Evolutionary conservation across 2,113 vertebrate species (phyloP), one percentile per base, ranked within the genome.

Genomic region (Boulengeromyrus knoepffleri): DNA sequence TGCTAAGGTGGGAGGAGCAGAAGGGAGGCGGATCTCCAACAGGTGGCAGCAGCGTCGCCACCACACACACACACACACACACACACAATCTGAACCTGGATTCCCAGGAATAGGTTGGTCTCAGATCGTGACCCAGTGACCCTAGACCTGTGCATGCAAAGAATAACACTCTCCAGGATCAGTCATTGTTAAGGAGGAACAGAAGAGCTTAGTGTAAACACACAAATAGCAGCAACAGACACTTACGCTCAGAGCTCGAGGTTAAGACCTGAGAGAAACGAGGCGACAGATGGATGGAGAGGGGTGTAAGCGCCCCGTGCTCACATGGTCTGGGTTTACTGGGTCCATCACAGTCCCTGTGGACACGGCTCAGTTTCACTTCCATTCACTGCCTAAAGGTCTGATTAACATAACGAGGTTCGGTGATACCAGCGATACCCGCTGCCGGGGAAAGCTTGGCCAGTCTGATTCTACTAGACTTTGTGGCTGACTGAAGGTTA

Each of bases 321-420:
- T 46, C 17, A 39, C 27, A 52, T 77, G 74, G 5, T 17, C 74
- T 80, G 74, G 36, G 24, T 31, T 89, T 74, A n/a, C 45, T 17
- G 42, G n/a, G 21, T 49, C 27, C 45, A 17, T 27, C 45, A 89
- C 58, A 89, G 58, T 42, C 39, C 46, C 74, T 19, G 74, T 17
- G 58, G 12, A 77, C 27, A 5, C 15, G 5, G 31, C 62, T 70
- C 62, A 31, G n/a, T 70, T 70, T 70, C n/a, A 70, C 62, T 70
- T 12, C 62, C 12, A 70, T 80, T 80, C 74, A 80, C 17, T 19
- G 74, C 74, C 74, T 80, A 89, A 89, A 89, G 49, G 49, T n/a
- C 85, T 62, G 31, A 88, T 70, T 88, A 27, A 39, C 58, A 66
- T 47, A 46, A 74, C 1, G 42, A 46, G 17, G 27, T 15, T 27